A percentile compares a stretch with the other conserved stretches of the same genome.
phyloP scores from a whole-genome alignment of 2,113 vertebrate species.

The Syrrhaptes paradoxus region DNA sequence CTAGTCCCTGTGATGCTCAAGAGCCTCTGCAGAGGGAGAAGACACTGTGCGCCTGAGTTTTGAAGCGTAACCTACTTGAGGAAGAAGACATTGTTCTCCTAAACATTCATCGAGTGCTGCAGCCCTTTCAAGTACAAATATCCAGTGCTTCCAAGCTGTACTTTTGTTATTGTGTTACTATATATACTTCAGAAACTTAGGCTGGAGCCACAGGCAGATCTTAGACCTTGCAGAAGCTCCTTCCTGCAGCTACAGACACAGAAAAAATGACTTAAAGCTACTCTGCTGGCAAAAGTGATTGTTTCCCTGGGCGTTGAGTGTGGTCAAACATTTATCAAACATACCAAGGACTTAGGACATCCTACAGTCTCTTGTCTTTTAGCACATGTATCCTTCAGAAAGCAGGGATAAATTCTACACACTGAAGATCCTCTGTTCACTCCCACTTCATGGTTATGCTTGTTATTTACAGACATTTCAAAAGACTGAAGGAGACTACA shows the following conservation, averaged over 20 bases:
- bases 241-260: background rate
- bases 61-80: background rate
- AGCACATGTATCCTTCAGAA: background rate
- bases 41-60: background rate
- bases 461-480: background rate
- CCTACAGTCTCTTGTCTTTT: background rate
- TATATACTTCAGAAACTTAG: background rate
- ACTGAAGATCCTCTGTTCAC: background rate
- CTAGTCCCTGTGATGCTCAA: fast-evolving
- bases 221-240: background rate
- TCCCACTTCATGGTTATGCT: background rate
- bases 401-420: background rate
- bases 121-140: background rate
- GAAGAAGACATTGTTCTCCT: background rate
- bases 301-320: background rate
- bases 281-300: background rate
- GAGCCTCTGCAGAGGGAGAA: background rate
- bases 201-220: background rate
- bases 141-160: background rate
- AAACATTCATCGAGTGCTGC: background rate
- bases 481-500: background rate
- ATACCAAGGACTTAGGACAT: background rate
- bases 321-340: background rate
- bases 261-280: background rate
- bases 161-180: background rate